A percentile compares a stretch with the other conserved stretches of the same genome.
These are phyloP conservation scores for Pipistrellus pipistrellus DNA, from an alignment of 2,797 vertebrate genomes.

Conservation along the genomic window DNA sequence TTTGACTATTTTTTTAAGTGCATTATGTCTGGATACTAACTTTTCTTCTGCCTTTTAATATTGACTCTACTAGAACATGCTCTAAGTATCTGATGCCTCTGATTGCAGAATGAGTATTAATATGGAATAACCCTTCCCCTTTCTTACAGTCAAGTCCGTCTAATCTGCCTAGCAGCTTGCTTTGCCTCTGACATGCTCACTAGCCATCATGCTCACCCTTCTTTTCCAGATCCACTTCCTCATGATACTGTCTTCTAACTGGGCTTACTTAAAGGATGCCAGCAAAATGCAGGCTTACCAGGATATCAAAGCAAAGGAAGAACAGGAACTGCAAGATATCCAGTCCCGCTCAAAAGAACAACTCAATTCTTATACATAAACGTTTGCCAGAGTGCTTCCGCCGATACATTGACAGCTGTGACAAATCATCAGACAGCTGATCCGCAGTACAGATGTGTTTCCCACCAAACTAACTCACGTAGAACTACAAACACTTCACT, in stretches of 20 bases:
- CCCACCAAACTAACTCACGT: slow-evolving; percentile 93
- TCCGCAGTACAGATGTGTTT: slow-evolving; percentile 92
- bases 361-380: slow-evolving; percentile 99
- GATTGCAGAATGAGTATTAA: slow-evolving; percentile 86
- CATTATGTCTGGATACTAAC: slow-evolving; percentile 87
- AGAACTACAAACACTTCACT: slow-evolving; percentile 91
- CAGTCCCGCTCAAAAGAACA: slow-evolving; percentile 99
- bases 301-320: slow-evolving; percentile 99
- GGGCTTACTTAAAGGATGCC: slow-evolving; percentile 99
- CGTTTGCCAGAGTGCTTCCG: slow-evolving; percentile 89
- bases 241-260: slow-evolving; percentile 99
- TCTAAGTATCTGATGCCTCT: slow-evolving; percentile 79
- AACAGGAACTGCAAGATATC: slow-evolving; percentile 99
- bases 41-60: slow-evolving; percentile 82
- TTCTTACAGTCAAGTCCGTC: slow-evolving; percentile 79
- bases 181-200: slow-evolving; percentile 98
- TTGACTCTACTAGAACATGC: slow-evolving; percentile 87
- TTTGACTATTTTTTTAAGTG: slow-evolving; percentile 80
- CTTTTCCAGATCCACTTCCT: slow-evolving; percentile 99
- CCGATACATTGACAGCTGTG: slow-evolving; percentile 91
- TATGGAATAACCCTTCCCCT: slow-evolving; percentile 85
- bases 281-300: slow-evolving; percentile 99
- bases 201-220: slow-evolving; percentile 98
- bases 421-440: slow-evolving; percentile 91
- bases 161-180: slow-evolving; percentile 95